Evolutionary conservation across 2,888 invertebrate species (phyloP), one percentile per base, ranked within the genome.

Genomic region (Marronus borbonicus): DNA sequence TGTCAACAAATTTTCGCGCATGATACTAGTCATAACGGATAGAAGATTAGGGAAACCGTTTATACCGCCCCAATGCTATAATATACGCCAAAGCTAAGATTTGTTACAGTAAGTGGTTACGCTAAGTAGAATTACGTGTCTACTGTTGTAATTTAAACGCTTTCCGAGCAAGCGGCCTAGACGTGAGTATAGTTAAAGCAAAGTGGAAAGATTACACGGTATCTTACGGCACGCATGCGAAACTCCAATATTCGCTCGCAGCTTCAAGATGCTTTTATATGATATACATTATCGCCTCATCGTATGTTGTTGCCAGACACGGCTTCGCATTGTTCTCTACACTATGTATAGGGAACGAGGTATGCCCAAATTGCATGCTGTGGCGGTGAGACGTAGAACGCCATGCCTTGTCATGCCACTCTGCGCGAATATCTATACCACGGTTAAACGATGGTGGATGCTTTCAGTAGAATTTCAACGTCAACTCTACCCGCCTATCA

Each of bases 151-250:
- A 74, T 62, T 60, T 20, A 74, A 55, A 60, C 60, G 24, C 44
- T 44, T 4, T n/a, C 60, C 24, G 14, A 74, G 28, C 72, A 60
- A 60, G 62, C 39, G 60, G 1, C 24, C 2, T 4, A 24, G 49
- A 12, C 20, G 49, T 68, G 50, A 68, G 60, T 60, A 60, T 74
- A 62, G 60, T 24, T 60, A 44, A 60, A 44, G 72, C 72, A 44
- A 74, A 74, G 72, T 74, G 72, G 72, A 74, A 74, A 74, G 72
- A 60, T 74, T 60, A 74, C 72, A 60, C 72, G 72, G 24, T 60
- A 74, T 60, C 72, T 60, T 74, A 60, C 60, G 14, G 49, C 60
- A 60, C 44, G 58, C 72, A 60, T 60, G 44, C 60, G 44, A 74
- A 60, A 74, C 50, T 49, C 28, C 20, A 14, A 39, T 44, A 49